Conservation (phyloP, 2,888 invertebrate genomes). For the Cepaea hortensis region DNA sequence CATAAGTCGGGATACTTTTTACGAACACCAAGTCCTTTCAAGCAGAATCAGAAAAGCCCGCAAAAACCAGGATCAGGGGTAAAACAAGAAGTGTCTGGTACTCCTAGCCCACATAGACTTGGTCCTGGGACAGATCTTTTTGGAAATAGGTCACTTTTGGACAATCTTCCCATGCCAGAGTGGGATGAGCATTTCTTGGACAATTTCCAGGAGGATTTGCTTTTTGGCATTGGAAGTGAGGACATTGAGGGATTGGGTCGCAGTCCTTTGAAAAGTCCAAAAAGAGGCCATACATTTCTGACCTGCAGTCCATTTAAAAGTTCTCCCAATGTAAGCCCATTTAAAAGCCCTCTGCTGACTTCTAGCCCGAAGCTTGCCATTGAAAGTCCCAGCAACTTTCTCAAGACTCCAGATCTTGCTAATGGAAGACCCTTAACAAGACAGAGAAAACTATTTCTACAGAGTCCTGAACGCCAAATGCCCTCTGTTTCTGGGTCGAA, state of each 20-base stretch:
- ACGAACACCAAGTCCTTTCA: constrained; percentile 46
- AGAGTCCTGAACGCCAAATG: constrained; percentile 41
- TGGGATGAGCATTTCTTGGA: constrained; percentile 50
- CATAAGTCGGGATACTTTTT: constrained; percentile 47
- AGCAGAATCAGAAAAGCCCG: constrained; percentile 27
- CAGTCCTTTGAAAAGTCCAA: constrained; percentile 44
- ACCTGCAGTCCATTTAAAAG: constrained; percentile 33
- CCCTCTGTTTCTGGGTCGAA: constrained; percentile 1
- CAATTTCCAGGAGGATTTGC: constrained; percentile 45
- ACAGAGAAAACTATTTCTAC: constrained; percentile 39
- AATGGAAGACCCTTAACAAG: constrained; percentile 38
- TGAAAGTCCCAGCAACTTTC: constrained; percentile 27
- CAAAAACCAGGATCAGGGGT: neutral
- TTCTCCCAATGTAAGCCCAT: constrained; percentile 39
- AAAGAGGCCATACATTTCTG: constrained; percentile 31
- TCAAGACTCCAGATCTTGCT: constrained; percentile 28
- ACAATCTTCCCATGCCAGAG: constrained; percentile 44
- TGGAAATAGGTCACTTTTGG: constrained; percentile 46
- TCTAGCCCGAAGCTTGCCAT: constrained; percentile 33
- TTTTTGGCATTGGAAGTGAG: constrained; percentile 45
- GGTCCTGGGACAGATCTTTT: constrained; percentile 42
- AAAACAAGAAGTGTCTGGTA: constrained; percentile 29
- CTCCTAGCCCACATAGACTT: constrained; percentile 43
- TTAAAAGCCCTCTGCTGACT: constrained; percentile 43
- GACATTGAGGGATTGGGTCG: constrained; percentile 38